Percentiles rank a stretch among this genome's conserved stretches.
Evolutionary conservation across 2,113 vertebrate species (phyloP).

Genomic region (Ctenomys sociabilis): DNA sequence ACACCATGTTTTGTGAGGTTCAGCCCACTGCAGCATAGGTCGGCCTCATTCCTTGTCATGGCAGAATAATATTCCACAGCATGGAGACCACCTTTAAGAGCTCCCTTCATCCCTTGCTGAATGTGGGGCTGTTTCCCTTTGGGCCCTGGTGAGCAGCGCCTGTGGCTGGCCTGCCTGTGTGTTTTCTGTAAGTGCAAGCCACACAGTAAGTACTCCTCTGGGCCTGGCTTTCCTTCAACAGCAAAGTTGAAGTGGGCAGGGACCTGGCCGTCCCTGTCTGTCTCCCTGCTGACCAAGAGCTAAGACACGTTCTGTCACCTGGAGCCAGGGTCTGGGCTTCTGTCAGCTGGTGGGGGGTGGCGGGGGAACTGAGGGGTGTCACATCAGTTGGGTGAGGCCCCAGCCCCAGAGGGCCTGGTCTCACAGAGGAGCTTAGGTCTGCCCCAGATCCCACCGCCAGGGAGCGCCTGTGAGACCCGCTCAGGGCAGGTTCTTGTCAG

Average conservation of each 20-base stretch:
- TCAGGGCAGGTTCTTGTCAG: accelerated
- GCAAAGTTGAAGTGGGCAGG: background rate
- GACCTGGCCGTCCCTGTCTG: background rate
- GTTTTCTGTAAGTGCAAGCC: background rate
- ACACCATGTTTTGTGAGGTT: background rate
- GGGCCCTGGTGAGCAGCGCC: background rate
- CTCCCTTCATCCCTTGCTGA: background rate
- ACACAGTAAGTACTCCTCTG: background rate
- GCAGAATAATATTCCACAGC: background rate
- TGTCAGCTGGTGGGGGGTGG: background rate
- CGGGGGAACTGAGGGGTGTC: background rate
- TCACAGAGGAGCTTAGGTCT: background rate
- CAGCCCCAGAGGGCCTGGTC: background rate
- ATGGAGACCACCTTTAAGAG: background rate
- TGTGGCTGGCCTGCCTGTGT: background rate
- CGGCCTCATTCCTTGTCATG: background rate
- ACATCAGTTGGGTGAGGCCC: background rate
- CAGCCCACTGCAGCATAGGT: accelerated
- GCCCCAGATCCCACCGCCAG: background rate
- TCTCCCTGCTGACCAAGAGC: background rate
- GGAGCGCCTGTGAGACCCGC: background rate
- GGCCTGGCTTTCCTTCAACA: background rate
- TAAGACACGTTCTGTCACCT: background rate
- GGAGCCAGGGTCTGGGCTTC: background rate
- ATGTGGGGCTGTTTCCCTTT: background rate